These are phyloP conservation scores for Asteroscopus sphinx DNA, from an alignment of 2,888 invertebrate genomes.

Conservation along the genomic window DNA sequence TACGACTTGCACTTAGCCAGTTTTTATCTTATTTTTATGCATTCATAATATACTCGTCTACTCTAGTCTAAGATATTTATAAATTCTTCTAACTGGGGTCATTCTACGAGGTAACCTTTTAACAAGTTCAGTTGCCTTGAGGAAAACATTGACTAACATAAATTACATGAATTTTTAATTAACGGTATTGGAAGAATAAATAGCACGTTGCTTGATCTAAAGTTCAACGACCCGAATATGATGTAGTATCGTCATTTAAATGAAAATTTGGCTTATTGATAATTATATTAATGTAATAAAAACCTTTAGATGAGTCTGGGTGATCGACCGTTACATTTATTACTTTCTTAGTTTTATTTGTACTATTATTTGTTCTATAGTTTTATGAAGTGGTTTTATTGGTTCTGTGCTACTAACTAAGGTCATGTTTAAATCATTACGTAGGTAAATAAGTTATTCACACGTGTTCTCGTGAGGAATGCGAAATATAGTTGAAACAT, in stretches of 20 bases:
- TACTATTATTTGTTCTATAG: constrained; percentile 48
- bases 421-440: constrained; percentile 10
- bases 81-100: neutral
- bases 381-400: constrained; percentile 27
- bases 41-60: neutral
- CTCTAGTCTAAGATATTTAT: neutral
- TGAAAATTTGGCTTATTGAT: constrained; percentile 6
- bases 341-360: constrained; percentile 39
- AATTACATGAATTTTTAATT: constrained; percentile 57
- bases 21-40: too few species aligned
- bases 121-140: constrained; percentile 54
- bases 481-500: neutral
- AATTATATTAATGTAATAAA: constrained; percentile 10
- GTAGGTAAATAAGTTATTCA: neutral
- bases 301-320: constrained; percentile 31
- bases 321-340: constrained; percentile 58
- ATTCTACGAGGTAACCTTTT: constrained; percentile 12
- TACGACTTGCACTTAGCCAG: too few species aligned
- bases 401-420: constrained; percentile 4
- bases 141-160: constrained; percentile 24
- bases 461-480: neutral
- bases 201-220: constrained; percentile 41
- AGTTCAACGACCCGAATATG: constrained; percentile 60
- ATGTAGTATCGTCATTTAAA: constrained; percentile 22
- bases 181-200: constrained; percentile 50